Evolutionary conservation across 1,140 invertebrate species (phyloP).

Genomic region (Heliconius congener): DNA sequence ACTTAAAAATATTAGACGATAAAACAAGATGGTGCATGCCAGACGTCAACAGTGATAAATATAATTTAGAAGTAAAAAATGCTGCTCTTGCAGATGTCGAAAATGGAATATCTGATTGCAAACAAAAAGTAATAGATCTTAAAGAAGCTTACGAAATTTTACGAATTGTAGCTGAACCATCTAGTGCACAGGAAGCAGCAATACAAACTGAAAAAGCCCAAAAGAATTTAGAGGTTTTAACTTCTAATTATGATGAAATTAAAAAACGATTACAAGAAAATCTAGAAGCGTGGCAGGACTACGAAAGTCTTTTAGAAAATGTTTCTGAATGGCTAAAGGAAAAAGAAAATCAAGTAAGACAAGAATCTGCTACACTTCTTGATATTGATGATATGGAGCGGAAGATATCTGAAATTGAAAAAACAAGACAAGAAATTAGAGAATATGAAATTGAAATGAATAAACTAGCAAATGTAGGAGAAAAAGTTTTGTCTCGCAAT

Average conservation of each 20-base stretch:
- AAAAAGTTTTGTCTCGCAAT: constrained; percentile 87
- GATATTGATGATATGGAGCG: constrained; percentile 86
- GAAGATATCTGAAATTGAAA: constrained; percentile 87
- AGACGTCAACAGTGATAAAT: constrained; percentile 92
- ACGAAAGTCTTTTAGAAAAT: constrained; percentile 89
- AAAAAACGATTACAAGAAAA: constrained; percentile 87
- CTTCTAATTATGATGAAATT: constrained; percentile 85
- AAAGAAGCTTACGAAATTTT: constrained; percentile 86
- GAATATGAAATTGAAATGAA: constrained; percentile 85
- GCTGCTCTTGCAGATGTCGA: constrained; percentile 90
- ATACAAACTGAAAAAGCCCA: constrained; percentile 85
- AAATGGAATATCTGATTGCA: constrained; percentile 86
- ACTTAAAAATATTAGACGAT: constrained; percentile 90
- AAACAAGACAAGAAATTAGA: constrained; percentile 84
- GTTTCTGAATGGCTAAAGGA: constrained; percentile 93
- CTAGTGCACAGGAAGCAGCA: constrained; percentile 84
- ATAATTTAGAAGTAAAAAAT: constrained; percentile 95
- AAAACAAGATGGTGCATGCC: constrained; percentile 96
- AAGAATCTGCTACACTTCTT: constrained; percentile 87
- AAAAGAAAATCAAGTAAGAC: constrained; percentile 89
- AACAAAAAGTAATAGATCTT: constrained; percentile 84
- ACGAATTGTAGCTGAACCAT: constrained; percentile 85
- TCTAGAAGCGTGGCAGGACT: constrained; percentile 90
- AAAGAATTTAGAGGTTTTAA: constrained; percentile 86
- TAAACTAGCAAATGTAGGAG: constrained; percentile 85